Evolutionary conservation across 1,140 invertebrate species (phyloP), one percentile per base, ranked within the genome.

Genomic region (Hestina assimilis): DNA sequence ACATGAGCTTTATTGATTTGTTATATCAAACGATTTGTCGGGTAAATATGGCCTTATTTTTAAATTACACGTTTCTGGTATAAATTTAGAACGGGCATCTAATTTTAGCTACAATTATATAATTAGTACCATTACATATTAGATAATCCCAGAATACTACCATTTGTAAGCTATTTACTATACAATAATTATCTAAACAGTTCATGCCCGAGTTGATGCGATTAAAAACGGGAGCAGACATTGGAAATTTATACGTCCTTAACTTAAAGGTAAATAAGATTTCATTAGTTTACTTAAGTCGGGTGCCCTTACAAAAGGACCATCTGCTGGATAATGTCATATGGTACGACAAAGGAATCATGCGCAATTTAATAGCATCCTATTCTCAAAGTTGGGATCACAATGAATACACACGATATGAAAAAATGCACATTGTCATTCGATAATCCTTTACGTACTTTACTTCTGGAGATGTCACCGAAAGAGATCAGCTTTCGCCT

Each of bases 361-460:
- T 78, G 80, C 82, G 82, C 85, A 88, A 88, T 86, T 83, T 88
- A 88, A 88, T 86, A 88, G 81, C 79, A 72, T 83, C 83, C 72
- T 79, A 82, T 75, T 77, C 67, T 79, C 69, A 82, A 82, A 80
- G 70, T 74, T 67, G 69, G 59, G 60, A 51, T 66, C 66, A 72
- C 57, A 77, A 72, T 83, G 75, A 84, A 86, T 75, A 74, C 69
- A 64, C 59, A 69, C 66, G 62, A 59, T 57, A 63, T 68, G 62
- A 85, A 87, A 84, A 83, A 85, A 79, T 51, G 59, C 64, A 79
- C 72, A 81, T 84, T 87, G 85, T 87, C 78, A 87, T 86, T 83
- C 71, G 81, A 88, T 87, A 87, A 88, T 85, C 83, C 85, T 88
- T 88, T 88, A 81, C 78, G 69, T 75, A 74, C 72, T 42, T 28